A percentile compares a stretch with the other conserved stretches of the same genome.
phyloP scores from a whole-genome alignment of 2,797 vertebrate species.

The Enteromius trimaculatus region DNA sequence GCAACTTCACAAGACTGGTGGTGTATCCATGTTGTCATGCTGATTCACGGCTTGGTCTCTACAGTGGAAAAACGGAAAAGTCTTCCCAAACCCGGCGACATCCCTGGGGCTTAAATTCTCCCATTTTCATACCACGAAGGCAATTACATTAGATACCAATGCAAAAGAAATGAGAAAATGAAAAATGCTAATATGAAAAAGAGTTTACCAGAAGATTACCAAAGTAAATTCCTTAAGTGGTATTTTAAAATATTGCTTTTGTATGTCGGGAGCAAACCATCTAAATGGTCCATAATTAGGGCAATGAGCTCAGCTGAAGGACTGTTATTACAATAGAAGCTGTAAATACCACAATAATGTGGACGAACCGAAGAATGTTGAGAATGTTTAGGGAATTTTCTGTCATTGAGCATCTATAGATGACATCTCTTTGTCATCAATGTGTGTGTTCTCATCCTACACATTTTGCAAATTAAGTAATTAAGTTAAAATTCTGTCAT shows the following conservation, averaged over 20 bases:
- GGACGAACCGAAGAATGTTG: constrained; percentile 36
- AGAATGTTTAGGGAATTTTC: constrained; percentile 25
- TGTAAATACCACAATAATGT: constrained; percentile 43
- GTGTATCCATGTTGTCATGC: constrained; percentile 30
- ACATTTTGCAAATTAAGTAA: background rate
- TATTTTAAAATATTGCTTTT: constrained; percentile 34
- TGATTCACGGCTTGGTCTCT: constrained; percentile 56
- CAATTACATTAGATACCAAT: constrained; percentile 31
- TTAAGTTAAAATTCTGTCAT: too few relatives aligned
- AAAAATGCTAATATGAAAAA: constrained; percentile 19
- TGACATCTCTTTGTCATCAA: constrained; percentile 13
- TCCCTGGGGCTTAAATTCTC: constrained; percentile 74
- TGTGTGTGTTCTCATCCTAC: background rate
- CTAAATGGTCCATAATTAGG: constrained; percentile 21
- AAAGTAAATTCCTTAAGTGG: constrained; percentile 21
- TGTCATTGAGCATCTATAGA: constrained; percentile 22
- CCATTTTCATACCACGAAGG: constrained; percentile 2
- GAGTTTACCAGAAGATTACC: constrained; percentile 3
- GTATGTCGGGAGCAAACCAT: background rate
- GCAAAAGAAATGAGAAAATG: constrained; percentile 18
- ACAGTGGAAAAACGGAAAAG: constrained; percentile 62
- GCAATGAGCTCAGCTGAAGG: constrained; percentile 11
- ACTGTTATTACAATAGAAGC: constrained; percentile 42
- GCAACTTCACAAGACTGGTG: background rate
- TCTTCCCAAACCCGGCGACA: constrained; percentile 61